Percentiles rank a stretch among this genome's conserved stretches.
Conservation (phyloP, 92 coral and sea anemone species). For the Meandrina meandrites region DNA sequence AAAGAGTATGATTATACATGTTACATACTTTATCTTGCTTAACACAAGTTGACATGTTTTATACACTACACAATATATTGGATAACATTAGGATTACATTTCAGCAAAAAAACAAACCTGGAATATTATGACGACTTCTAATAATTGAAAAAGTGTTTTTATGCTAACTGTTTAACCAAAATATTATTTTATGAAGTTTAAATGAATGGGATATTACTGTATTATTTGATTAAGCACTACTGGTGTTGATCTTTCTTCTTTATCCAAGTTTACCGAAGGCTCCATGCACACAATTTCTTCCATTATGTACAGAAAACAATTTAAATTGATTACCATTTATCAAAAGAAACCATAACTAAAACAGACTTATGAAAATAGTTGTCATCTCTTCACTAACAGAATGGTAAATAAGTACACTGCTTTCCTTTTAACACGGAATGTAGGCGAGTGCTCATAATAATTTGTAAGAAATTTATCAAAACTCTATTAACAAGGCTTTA, state of each 20-base stretch:
- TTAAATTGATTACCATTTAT: background rate
- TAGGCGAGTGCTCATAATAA: background rate
- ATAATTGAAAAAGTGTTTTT: background rate
- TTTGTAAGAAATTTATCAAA: constrained; percentile 24
- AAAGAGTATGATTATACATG: background rate
- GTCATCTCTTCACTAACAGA: background rate
- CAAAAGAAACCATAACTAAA: background rate
- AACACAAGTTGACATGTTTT: background rate
- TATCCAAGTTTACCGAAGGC: constrained; percentile 24
- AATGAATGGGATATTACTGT: background rate
- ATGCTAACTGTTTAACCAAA: constrained; percentile 23
- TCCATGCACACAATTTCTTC: background rate
- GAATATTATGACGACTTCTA: background rate
- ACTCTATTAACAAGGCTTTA: constrained; percentile 16
- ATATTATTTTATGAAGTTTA: background rate
- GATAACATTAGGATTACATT: background rate
- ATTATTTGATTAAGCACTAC: background rate
- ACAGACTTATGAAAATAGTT: constrained; percentile 31
- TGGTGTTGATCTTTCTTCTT: background rate
- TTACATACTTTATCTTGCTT: too few species aligned
- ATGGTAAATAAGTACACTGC: background rate
- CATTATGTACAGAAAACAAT: background rate
- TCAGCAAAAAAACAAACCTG: background rate
- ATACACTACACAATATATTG: background rate
- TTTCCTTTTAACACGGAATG: background rate